Percentiles rank a stretch among this genome's conserved stretches.
Evolutionary conservation across 2,888 invertebrate species (phyloP).

Genomic region (Leptinotarsa juncta): DNA sequence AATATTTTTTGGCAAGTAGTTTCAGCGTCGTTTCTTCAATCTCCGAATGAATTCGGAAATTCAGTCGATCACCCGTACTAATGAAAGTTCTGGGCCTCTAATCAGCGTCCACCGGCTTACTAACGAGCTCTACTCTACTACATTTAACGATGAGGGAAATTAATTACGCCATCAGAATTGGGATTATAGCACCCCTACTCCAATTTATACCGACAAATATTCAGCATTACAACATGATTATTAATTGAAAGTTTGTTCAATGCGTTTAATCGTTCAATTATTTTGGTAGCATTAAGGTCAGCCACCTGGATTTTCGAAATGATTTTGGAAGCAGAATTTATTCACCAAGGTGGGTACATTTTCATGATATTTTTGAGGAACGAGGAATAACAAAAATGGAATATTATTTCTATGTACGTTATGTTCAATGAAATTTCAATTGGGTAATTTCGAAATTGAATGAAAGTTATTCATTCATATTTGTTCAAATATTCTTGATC

Average conservation of each 20-base stretch:
- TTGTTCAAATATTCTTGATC: no score
- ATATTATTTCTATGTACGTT: no score
- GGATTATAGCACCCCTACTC: slow-evolving; percentile 48
- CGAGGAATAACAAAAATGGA: no score
- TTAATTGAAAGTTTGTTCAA: slow-evolving; percentile 46
- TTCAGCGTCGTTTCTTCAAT: no score
- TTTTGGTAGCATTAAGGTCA: background rate
- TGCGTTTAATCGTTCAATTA: slow-evolving; percentile 37
- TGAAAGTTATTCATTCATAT: no score
- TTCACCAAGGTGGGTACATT: background rate
- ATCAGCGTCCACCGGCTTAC: slow-evolving; percentile 48
- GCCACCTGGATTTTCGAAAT: background rate
- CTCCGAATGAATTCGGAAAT: no score
- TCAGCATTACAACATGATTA: slow-evolving; percentile 46
- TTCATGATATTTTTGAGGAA: no score
- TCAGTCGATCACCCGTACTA: slow-evolving; percentile 34
- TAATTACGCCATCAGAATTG: slow-evolving; percentile 50
- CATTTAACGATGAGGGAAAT: slow-evolving; percentile 50
- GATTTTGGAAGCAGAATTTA: background rate
- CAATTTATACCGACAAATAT: slow-evolving; percentile 46
- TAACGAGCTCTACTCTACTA: slow-evolving; percentile 49
- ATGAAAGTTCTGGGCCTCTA: slow-evolving; percentile 40
- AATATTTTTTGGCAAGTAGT: no score
- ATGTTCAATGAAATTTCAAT: no score
- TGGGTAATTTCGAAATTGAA: no score